Conservation (phyloP, 2,113 vertebrate species). For the Rhombomys opimus region DNA sequence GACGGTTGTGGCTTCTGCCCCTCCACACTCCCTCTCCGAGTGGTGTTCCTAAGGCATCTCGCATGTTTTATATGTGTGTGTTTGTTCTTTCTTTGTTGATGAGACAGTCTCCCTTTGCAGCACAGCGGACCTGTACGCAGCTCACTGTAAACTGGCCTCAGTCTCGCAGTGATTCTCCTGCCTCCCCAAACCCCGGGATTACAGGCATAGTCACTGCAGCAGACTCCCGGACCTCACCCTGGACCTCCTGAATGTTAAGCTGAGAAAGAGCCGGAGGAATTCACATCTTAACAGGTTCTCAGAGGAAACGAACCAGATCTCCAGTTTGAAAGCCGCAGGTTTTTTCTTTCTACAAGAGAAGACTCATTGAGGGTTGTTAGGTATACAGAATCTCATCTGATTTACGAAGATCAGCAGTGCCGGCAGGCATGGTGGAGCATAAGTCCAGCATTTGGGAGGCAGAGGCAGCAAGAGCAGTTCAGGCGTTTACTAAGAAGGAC, state of each 20-base stretch:
- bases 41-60: background rate
- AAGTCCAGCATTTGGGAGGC: background rate
- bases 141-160: background rate
- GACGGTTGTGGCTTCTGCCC: accelerated
- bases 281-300: background rate
- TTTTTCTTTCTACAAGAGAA: background rate
- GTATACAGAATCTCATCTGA: background rate
- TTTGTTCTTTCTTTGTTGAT: background rate
- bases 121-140: background rate
- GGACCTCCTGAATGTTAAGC: background rate
- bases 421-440: background rate
- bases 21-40: background rate
- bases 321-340: background rate
- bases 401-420: background rate
- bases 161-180: background rate
- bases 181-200: background rate
- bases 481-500: background rate
- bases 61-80: background rate
- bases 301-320: background rate
- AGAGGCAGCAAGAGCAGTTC: background rate
- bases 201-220: background rate
- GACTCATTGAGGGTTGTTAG: background rate
- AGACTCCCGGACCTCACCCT: background rate
- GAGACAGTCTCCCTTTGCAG: background rate
- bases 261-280: background rate